A percentile compares a stretch with the other conserved stretches of the same genome.
Evolutionary conservation across 2,113 vertebrate genomes (phyloP).

Genomic region (Phalacrocorax aristotelis): DNA sequence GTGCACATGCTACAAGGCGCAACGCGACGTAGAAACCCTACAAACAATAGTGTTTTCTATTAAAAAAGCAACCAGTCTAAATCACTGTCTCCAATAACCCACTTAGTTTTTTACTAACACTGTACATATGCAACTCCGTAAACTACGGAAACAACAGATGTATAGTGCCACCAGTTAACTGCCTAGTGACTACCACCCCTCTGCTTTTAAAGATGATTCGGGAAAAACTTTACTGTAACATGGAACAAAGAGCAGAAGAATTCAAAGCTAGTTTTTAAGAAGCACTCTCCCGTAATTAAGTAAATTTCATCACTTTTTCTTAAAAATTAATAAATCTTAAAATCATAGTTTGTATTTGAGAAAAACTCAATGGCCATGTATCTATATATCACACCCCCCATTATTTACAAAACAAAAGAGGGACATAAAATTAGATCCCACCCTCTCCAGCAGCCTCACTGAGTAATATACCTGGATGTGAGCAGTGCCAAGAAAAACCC

Average conservation of each 20-base stretch:
- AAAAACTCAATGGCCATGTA: neutral
- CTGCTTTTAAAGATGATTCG: neutral
- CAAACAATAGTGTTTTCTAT: neutral
- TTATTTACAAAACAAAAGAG: neutral
- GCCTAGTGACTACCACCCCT: neutral
- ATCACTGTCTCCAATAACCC: neutral
- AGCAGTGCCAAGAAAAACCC: neutral
- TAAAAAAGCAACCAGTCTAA: neutral
- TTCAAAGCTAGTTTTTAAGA: neutral
- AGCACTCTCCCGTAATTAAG: neutral
- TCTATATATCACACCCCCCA: neutral
- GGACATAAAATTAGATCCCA: neutral
- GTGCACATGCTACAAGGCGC: conserved; percentile 91
- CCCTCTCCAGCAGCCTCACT: neutral
- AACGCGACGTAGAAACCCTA: conserved; percentile 93
- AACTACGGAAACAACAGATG: neutral
- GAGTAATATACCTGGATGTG: neutral
- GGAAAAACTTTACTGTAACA: neutral
- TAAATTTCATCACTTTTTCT: neutral
- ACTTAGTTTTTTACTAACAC: neutral
- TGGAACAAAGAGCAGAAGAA: neutral
- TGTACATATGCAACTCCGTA: accelerated
- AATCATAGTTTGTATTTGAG: neutral
- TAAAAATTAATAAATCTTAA: neutral
- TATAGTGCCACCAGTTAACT: neutral